Evolutionary conservation across 2,113 vertebrate species (phyloP).

Genomic region (Geococcyx californianus): DNA sequence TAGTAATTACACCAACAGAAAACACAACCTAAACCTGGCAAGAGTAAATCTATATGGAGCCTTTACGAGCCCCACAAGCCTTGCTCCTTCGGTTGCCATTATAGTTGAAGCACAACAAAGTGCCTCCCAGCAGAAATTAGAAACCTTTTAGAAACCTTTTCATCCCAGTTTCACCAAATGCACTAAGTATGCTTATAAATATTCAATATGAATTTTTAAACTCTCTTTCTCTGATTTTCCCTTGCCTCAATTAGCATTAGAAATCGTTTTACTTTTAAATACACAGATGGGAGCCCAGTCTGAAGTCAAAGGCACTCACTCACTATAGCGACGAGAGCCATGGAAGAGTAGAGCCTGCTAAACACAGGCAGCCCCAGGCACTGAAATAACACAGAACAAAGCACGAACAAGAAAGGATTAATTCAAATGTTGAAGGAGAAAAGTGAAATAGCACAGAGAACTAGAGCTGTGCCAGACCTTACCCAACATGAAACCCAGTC

Average conservation of each 20-base stretch:
- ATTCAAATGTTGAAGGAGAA: background rate
- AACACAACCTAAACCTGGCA: background rate
- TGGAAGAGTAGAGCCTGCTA: background rate
- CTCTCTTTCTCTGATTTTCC: constrained; percentile 12
- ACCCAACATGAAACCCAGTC: background rate
- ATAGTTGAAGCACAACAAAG: background rate
- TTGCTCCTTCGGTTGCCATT: background rate
- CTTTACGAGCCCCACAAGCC: background rate
- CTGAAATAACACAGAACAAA: background rate
- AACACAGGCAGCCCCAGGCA: background rate
- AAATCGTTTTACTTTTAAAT: constrained; percentile 42
- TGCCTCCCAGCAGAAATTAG: constrained; percentile 25
- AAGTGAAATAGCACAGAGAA: background rate
- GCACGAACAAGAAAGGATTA: background rate
- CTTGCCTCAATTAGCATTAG: constrained; percentile 23
- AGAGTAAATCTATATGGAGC: background rate
- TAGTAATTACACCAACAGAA: constrained; percentile 6
- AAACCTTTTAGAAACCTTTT: constrained; percentile 46
- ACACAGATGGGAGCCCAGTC: constrained; percentile 12
- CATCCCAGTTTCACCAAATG: constrained; percentile 10
- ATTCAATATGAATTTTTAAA: constrained; percentile 41
- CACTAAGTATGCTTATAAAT: constrained; percentile 44
- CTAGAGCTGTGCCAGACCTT: background rate
- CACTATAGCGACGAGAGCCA: background rate
- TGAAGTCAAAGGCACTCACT: constrained; percentile 17